Evolutionary conservation across 1,140 invertebrate genomes (phyloP), one percentile per base, ranked within the genome.

Genomic region (Ceratitis capitata): DNA sequence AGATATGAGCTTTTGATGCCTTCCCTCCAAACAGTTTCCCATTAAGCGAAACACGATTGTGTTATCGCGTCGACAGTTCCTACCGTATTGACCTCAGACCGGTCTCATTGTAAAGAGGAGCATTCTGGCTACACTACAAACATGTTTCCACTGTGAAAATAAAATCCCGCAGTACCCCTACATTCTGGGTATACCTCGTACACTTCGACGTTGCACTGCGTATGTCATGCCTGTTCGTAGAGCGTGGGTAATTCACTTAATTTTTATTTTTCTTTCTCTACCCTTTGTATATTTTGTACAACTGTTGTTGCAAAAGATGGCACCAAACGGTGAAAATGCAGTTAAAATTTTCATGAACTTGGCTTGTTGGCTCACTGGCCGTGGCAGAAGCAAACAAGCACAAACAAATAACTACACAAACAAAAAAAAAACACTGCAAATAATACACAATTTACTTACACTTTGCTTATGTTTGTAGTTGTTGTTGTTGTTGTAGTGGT

Each of bases 351-450:
- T 19, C 69, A 42, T 78, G 69, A 78, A 78, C 69, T 78, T 78
- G 69, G 69, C 69, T 78, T 42, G n/a, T 78, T 78, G 69, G 69
- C 39, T 39, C n/a, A 78, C 69, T 78, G 69, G 69, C 69, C 69
- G n/a, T 78, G 69, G 69, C 69, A 23, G n/a, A 42, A 78, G n/a
- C 35, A 32, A 47, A 12, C 7, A 45, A 23, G 29, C 32, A 78
- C 39, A 78, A 14, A 10, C n/a, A 78, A 78, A 32, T 3, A 45
- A 45, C 10, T 6, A 39, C 2, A 39, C 58, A 47, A 7, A 47
- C 7, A 47, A 47, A 47, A 7, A 19, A 53, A 53, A 53, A 53
- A 53, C 51, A 53, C 16, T 4, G n/a, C 51, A 53, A 16, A 12
- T 19, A 53, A 12, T 39, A 16, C 5, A 39, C 5, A 19, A 56